phyloP scores from a whole-genome alignment of 2,888 invertebrate species.

The Drosophila prostipennis region DNA sequence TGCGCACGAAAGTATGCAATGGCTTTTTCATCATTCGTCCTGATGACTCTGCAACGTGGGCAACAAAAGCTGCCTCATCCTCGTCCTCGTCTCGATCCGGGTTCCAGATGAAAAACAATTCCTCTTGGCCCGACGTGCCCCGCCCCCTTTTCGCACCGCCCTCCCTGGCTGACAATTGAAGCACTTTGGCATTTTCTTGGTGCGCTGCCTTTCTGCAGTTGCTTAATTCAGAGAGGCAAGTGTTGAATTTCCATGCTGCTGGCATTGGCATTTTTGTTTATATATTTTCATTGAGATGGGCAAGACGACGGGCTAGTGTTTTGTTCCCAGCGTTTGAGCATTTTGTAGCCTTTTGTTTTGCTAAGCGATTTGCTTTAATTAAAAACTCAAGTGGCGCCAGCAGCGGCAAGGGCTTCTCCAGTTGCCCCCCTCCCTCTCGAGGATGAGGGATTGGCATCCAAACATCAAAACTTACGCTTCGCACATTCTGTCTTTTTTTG shows the following conservation, averaged over 20 bases:
- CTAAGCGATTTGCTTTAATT: constrained; percentile 69
- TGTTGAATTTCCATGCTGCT: constrained; percentile 77
- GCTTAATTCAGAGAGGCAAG: constrained; percentile 69
- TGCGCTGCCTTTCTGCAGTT: constrained; percentile 45
- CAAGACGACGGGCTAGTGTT: constrained; percentile 28
- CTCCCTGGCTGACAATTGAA: constrained; percentile 62
- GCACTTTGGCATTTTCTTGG: constrained; percentile 57
- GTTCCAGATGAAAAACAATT: constrained; percentile 66
- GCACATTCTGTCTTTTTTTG: constrained; percentile 29
- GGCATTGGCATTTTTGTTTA: constrained; percentile 70
- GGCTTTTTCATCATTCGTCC: constrained; percentile 74
- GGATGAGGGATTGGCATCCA: constrained; percentile 4
- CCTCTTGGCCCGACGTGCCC: constrained; percentile 31
- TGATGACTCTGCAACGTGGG: constrained; percentile 71
- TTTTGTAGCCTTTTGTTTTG: constrained; percentile 72
- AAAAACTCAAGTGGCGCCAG: constrained; percentile 73
- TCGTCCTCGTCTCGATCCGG: constrained; percentile 8
- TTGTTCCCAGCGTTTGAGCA: constrained; percentile 48
- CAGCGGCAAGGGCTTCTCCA: constrained; percentile 31
- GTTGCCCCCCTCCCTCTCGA: constrained; percentile 9
- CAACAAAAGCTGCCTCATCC: constrained; percentile 60
- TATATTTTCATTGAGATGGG: constrained; percentile 48
- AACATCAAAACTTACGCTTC: constrained; percentile 64
- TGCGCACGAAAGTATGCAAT: constrained; percentile 76
- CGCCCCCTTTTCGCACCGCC: background rate